phyloP scores from a whole-genome alignment of 2,113 vertebrate species.

The Varanus salvator region DNA sequence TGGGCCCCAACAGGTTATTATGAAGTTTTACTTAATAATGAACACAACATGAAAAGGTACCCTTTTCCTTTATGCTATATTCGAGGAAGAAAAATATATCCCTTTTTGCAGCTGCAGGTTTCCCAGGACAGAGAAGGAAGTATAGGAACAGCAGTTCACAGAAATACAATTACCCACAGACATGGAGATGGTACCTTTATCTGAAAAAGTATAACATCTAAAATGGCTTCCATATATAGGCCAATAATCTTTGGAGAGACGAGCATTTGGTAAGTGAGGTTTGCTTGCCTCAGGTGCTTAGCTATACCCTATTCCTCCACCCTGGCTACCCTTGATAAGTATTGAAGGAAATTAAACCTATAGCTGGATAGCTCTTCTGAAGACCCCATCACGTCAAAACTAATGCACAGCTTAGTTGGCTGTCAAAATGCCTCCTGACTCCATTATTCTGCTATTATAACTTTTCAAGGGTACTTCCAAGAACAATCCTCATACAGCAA shows the following conservation, averaged over 20 bases:
- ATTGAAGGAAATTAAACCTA: not conserved
- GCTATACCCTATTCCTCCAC: not conserved
- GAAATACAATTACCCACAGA: not conserved
- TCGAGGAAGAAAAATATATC: not conserved
- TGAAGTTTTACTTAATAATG: too few relatives aligned
- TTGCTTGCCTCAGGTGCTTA: not conserved
- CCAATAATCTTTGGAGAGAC: not conserved
- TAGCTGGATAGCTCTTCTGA: not conserved
- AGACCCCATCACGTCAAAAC: not conserved
- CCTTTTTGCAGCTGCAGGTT: not conserved
- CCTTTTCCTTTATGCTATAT: not conserved
- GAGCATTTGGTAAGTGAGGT: not conserved
- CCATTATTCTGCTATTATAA: not conserved
- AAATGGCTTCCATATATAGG: not conserved
- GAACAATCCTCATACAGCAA: not conserved
- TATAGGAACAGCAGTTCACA: not conserved
- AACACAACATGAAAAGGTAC: too few relatives aligned
- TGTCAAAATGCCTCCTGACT: not conserved
- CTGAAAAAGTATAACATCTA: not conserved
- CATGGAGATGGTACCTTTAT: not conserved
- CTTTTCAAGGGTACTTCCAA: conserved; percentile 26
- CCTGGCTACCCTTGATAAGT: not conserved
- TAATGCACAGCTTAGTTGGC: conserved; percentile 30
- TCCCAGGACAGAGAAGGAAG: not conserved
- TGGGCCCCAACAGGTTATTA: too few relatives aligned